These are phyloP conservation scores for Colistium nudipinnis DNA, from an alignment of 2,113 vertebrate genomes.

Conservation along the genomic window DNA sequence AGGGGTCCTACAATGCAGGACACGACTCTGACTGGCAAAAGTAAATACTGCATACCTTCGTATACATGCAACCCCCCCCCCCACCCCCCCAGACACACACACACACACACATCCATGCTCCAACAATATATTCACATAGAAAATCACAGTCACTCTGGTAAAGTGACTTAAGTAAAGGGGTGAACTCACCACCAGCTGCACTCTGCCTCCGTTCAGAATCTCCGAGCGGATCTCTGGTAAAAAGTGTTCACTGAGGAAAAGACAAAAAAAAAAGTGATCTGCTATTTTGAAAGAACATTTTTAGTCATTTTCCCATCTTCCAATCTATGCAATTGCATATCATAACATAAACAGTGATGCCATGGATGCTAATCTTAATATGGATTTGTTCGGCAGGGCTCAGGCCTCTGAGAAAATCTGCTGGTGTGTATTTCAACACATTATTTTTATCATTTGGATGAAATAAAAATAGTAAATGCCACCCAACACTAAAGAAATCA, in stretches of 20 bases:
- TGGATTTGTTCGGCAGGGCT: conserved; percentile 2
- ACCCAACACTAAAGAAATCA: background rate
- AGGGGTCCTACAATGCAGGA: conserved; percentile 18
- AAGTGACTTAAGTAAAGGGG: conserved; percentile 13
- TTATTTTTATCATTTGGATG: background rate
- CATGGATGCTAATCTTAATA: conserved; percentile 16
- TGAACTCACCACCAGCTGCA: conserved; percentile 90
- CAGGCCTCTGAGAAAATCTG: background rate
- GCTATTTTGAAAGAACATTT: background rate
- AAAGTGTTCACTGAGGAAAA: conserved; percentile 81
- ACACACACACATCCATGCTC: conserved; percentile 5
- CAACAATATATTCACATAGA: conserved; percentile 25
- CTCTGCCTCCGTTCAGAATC: conserved; percentile 83
- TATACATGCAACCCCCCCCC: background rate
- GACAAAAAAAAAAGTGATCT: conserved; percentile 14
- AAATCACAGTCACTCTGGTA: conserved; percentile 7
- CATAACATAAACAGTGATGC: conserved; percentile 25
- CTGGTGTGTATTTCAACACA: background rate
- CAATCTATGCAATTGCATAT: conserved; percentile 3
- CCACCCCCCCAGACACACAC: background rate
- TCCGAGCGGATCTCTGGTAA: conserved; percentile 88
- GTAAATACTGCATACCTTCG: conserved; percentile 54
- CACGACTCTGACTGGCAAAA: conserved; percentile 39
- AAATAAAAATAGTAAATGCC: background rate
- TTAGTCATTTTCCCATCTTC: conserved; percentile 5